Evolutionary conservation across 92 coral and sea anemone genomes (phyloP), one percentile per base, ranked within the genome.

Genomic region (Paragorgia papillata): DNA sequence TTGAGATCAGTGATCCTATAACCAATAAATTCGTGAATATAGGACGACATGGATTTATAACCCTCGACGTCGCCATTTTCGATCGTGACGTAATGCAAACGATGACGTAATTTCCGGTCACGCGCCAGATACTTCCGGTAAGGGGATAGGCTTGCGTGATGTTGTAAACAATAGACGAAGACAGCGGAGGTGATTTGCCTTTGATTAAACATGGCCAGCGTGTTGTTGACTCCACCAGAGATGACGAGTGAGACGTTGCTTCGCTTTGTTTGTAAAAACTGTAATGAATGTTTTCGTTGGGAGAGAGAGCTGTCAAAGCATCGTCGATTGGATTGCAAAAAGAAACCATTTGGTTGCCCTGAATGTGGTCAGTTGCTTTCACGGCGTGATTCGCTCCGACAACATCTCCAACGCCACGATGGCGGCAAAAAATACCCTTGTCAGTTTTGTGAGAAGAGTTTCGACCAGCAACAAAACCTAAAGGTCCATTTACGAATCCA

Each of bases 311-410:
- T 68, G 13, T 68, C 75, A 24, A 68, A 48, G 37, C 75, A 68
- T 49, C 75, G 75, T 0, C 57, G 75, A 12, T 14, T 68, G 27
- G 58, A 68, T 24, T 68, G 75, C 27, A 68, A 44, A 27, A 68
- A 68, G 59, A 68, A 68, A 24, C 75, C 75, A 19, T 68, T 44
- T 19, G 75, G 75, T 49, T 68, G 75, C 27, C 75, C 75, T 13
- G 59, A 68, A 14, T 68, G 75, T 68, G 75, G 75, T 1, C 75
- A 68, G 41, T 59, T 68, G 21, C 30, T 68, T 3, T 68, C 75
- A 19, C 37, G 75, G 14, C 75, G 75, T 21, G 75, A 68, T 9
- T 68, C 75, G 19, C 41, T 68, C 0, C 24, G 75, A 29, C 75
- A 68, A 27, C 75, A 68, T 29, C 31, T 68, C 7, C 75, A 48